These are phyloP conservation scores for Polydesmus complanatus DNA, from an alignment of 2,888 invertebrate genomes.

Conservation along the genomic window DNA sequence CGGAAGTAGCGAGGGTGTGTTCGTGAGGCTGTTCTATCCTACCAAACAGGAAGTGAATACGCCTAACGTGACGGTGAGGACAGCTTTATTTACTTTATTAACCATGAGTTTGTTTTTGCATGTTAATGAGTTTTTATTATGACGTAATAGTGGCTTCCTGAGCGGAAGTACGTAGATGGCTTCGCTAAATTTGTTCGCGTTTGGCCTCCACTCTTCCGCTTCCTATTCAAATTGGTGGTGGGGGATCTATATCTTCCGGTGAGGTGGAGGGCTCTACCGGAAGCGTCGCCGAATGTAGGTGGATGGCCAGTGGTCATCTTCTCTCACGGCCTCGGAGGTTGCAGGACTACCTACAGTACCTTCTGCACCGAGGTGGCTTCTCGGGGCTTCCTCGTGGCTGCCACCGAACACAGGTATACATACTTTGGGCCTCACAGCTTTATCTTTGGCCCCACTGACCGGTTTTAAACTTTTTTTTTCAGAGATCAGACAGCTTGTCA, in stretches of 20 bases:
- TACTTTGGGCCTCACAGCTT: slow-evolving; percentile 45
- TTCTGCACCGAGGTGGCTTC: slow-evolving; percentile 49
- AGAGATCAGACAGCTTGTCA: slow-evolving; percentile 23
- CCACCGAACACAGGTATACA: slow-evolving; percentile 46
- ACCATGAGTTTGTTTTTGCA: slow-evolving; percentile 2
- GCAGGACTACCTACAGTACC: slow-evolving; percentile 45
- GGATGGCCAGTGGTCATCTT: slow-evolving; percentile 47
- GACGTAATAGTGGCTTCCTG: slow-evolving; percentile 38
- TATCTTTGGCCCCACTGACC: slow-evolving; percentile 49
- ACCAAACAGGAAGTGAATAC: slow-evolving; percentile 33
- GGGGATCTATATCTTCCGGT: slow-evolving; percentile 41
- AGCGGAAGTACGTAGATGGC: slow-evolving; percentile 41
- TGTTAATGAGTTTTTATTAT: background rate
- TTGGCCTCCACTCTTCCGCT: slow-evolving; percentile 26
- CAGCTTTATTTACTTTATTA: background rate
- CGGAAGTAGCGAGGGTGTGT: slow-evolving; percentile 32
- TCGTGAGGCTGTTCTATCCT: slow-evolving; percentile 47
- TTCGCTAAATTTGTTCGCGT: slow-evolving; percentile 33
- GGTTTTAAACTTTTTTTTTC: slow-evolving; percentile 35
- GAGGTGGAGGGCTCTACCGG: slow-evolving; percentile 38
- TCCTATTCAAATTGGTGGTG: slow-evolving; percentile 33
- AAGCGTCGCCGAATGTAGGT: slow-evolving; percentile 8
- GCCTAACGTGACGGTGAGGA: background rate
- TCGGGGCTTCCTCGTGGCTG: slow-evolving; percentile 48
- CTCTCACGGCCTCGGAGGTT: slow-evolving; percentile 50